A percentile compares a stretch with the other conserved stretches of the same genome.
Evolutionary conservation across 2,888 invertebrate species (phyloP).

Genomic region (Eristalis intricaria): DNA sequence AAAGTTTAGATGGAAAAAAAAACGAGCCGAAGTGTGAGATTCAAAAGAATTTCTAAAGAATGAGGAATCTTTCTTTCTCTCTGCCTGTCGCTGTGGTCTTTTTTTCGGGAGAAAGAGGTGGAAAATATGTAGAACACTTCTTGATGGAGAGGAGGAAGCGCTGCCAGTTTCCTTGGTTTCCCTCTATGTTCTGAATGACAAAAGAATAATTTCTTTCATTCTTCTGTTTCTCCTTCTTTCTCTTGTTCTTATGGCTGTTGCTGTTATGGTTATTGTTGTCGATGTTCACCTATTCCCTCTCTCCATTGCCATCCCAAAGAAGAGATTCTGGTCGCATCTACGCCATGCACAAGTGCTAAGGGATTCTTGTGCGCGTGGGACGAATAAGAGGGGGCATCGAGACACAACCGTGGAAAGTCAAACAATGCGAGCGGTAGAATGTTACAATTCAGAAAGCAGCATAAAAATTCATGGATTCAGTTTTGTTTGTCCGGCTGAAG

Average conservation of each 20-base stretch:
- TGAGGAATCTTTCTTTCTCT: conserved; percentile 24
- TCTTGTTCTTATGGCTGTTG: conserved; percentile 47
- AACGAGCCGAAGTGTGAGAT: conserved; percentile 16
- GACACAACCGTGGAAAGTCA: conserved; percentile 43
- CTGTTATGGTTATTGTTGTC: conserved; percentile 54
- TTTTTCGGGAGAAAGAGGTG: conserved; percentile 36
- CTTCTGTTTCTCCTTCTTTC: conserved; percentile 25
- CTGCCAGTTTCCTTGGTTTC: conserved; percentile 52
- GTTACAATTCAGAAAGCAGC: conserved; percentile 45
- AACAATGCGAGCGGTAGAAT: conserved; percentile 50
- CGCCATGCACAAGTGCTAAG: conserved; percentile 4
- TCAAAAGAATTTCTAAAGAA: conserved; percentile 59
- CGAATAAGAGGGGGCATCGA: conserved; percentile 20
- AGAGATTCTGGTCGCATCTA: conserved; percentile 41
- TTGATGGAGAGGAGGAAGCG: conserved; percentile 15
- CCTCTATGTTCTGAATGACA: conserved; percentile 57
- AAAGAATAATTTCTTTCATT: conserved; percentile 68
- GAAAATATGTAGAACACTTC: conserved; percentile 66
- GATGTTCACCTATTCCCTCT: conserved; percentile 28
- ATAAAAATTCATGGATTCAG: conserved; percentile 36
- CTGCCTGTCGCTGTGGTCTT: not conserved
- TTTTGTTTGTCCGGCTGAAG: conserved; percentile 19
- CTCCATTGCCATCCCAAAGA: not conserved
- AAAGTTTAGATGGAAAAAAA: conserved; percentile 20
- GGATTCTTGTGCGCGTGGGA: not conserved